Evolutionary conservation across 37 sponge, comb jelly and placozoan genomes (phyloP).

Genomic region (Ephydatia muelleri): DNA sequence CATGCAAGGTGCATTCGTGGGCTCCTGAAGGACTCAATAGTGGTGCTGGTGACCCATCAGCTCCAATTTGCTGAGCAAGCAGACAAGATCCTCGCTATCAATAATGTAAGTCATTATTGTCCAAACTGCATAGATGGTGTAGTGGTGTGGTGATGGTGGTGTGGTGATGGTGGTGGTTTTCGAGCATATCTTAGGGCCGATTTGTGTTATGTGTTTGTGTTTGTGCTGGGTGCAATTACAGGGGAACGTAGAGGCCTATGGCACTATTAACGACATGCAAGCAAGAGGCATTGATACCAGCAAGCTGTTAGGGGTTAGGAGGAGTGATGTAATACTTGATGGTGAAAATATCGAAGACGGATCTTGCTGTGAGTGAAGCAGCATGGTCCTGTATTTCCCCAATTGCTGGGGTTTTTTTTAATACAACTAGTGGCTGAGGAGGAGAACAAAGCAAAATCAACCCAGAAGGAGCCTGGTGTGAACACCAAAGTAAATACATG

Average conservation of each 20-base stretch:
- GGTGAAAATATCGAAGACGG: not conserved
- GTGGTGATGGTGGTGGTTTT: too few species aligned
- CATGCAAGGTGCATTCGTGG: slow-evolving; percentile 65
- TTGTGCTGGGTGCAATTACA: not conserved
- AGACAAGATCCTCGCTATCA: slow-evolving; percentile 68
- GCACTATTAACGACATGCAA: not conserved
- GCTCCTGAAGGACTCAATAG: slow-evolving; percentile 47
- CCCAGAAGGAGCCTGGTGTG: not conserved
- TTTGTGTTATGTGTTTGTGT: not conserved
- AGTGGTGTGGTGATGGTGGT: too few species aligned
- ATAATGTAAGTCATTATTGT: slow-evolving; percentile 52
- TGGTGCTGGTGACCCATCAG: slow-evolving; percentile 87
- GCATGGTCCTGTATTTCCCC: not conserved
- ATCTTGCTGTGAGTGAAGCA: not conserved
- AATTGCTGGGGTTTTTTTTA: not conserved
- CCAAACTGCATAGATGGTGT: too few species aligned
- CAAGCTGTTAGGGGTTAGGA: not conserved
- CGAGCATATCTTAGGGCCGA: too few species aligned
- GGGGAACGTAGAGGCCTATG: not conserved
- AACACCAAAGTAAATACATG: not conserved
- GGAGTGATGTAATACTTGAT: not conserved
- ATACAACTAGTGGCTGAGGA: not conserved
- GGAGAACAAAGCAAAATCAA: not conserved
- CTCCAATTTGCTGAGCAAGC: slow-evolving; percentile 77
- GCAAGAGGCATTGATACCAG: not conserved